A percentile compares a stretch with the other conserved stretches of the same genome.
phyloP scores from a whole-genome alignment of 2,113 vertebrate species.

The Epinephelus cyanopodus region DNA sequence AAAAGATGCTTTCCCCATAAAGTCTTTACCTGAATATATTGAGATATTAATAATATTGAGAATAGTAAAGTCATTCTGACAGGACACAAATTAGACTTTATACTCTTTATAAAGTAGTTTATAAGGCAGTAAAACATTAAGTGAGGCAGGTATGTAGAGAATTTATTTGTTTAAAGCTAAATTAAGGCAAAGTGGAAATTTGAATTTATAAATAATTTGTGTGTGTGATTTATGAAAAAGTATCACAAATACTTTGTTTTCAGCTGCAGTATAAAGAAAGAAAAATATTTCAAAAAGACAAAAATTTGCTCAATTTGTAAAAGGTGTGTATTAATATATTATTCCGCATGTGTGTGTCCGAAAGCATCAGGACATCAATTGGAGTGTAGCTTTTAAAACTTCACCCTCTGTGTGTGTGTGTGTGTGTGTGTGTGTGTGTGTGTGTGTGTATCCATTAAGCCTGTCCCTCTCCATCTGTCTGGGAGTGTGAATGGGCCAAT shows the following conservation, averaged over 20 bases:
- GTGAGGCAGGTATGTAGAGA: background rate
- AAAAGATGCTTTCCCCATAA: conserved; percentile 67
- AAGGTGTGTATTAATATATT: conserved; percentile 12
- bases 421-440: conserved; percentile 47
- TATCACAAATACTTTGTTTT: background rate
- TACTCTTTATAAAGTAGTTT: conserved; percentile 7
- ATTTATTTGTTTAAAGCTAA: conserved; percentile 3
- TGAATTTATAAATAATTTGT: background rate
- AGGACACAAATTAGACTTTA: conserved; percentile 25
- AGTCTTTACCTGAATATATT: conserved; percentile 34
- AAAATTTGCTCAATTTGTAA: background rate
- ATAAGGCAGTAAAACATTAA: conserved; percentile 17
- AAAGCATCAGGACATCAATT: conserved; percentile 37
- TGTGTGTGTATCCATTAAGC: conserved; percentile 60
- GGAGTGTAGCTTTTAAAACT: conserved; percentile 51
- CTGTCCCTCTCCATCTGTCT: conserved; percentile 77
- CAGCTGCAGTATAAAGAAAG: background rate
- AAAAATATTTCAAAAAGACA: background rate
- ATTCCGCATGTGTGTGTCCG: conserved; percentile 32
- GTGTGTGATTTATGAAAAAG: background rate
- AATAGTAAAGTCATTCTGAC: conserved; percentile 33
- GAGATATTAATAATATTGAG: conserved; percentile 28
- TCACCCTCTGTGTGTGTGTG: conserved; percentile 16
- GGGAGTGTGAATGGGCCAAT: conserved; percentile 80
- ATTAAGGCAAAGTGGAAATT: background rate